These are phyloP conservation scores for Lutraria lutraria DNA, from an alignment of 2,888 invertebrate species.

Conservation along the genomic window DNA sequence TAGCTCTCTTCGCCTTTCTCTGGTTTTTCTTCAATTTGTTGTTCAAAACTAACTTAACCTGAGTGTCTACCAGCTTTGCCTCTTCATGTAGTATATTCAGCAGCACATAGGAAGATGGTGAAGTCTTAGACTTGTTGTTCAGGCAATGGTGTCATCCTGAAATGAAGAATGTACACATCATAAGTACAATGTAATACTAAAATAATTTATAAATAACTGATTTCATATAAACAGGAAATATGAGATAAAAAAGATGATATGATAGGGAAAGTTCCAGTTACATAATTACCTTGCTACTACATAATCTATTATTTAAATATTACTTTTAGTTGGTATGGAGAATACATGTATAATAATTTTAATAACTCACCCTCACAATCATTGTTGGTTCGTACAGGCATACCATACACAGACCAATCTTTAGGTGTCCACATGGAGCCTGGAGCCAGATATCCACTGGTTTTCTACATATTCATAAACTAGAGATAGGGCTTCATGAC, in stretches of 20 bases:
- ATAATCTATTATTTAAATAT: no score
- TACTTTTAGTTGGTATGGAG: no score
- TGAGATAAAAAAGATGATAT: no score
- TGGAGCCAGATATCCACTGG: not conserved
- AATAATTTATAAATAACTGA: no score
- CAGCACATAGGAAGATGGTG: not conserved
- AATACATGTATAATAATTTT: no score
- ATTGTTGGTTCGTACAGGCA: not conserved
- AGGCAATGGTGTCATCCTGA: not conserved
- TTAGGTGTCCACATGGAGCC: not conserved
- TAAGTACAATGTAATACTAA: no score
- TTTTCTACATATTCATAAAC: not conserved
- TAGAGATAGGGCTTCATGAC: no score
- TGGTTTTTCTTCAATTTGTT: not conserved
- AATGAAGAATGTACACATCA: no score
- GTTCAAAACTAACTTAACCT: not conserved
- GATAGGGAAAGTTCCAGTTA: no score
- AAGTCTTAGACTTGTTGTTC: not conserved
- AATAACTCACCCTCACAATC: not conserved
- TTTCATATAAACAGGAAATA: no score
- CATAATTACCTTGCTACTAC: no score
- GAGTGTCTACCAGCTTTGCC: not conserved
- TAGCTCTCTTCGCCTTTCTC: not conserved
- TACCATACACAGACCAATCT: constrained; percentile 6
- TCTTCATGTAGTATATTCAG: not conserved